Percentiles rank a stretch among this genome's conserved stretches.
These are phyloP conservation scores for Brachionus rotundiformis DNA, from an alignment of 1,140 invertebrate genomes.

Conservation along the genomic window DNA sequence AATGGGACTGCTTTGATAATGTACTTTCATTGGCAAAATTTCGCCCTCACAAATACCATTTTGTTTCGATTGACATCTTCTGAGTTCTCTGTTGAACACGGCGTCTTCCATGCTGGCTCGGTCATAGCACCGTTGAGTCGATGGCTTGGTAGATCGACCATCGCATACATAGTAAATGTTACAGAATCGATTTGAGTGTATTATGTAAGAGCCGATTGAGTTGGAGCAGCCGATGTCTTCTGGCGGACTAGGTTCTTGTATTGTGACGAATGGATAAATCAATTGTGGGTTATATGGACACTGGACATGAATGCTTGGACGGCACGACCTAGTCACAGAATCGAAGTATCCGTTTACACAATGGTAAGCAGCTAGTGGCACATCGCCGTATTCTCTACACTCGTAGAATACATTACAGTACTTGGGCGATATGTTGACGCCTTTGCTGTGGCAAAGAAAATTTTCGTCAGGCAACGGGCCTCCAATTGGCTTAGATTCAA, in stretches of 20 bases:
- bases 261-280: conserved; percentile 26
- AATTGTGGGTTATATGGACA: conserved; percentile 27
- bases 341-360: conserved; percentile 34
- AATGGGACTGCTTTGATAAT: conserved; percentile 17
- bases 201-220: conserved; percentile 5
- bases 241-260: neutral
- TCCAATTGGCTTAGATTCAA: neutral
- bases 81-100: neutral
- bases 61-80: neutral
- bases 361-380: neutral
- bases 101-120: neutral
- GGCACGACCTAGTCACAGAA: neutral
- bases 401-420: conserved; percentile 52
- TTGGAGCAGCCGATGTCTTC: conserved; percentile 24
- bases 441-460: conserved; percentile 13
- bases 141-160: conserved; percentile 2
- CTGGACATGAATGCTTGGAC: neutral
- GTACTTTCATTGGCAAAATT: neutral
- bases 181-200: conserved; percentile 30
- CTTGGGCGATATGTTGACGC: neutral
- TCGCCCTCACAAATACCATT: neutral
- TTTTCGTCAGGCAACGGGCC: neutral
- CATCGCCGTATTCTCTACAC: neutral
- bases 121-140: conserved; percentile 35
- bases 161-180: conserved; percentile 51